phyloP scores from a whole-genome alignment of 2,113 vertebrate genomes.

The Sapajus apella region DNA sequence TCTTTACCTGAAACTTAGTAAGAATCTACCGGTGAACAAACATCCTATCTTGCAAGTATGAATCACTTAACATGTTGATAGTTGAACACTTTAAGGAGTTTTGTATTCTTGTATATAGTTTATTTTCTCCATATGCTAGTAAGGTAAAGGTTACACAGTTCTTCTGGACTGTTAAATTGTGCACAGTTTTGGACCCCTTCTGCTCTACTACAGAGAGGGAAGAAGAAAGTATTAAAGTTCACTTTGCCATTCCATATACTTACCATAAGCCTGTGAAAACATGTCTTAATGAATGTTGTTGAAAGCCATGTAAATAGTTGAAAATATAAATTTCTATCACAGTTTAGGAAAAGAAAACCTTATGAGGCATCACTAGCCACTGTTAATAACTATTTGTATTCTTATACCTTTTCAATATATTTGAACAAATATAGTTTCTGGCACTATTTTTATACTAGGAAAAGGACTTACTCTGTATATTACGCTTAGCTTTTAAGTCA shows the following conservation, averaged over 20 bases:
- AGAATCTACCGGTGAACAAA: neutral
- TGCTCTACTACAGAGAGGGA: neutral
- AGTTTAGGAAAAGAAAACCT: constrained; percentile 73
- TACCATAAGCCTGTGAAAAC: constrained; percentile 58
- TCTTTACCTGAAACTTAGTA: neutral
- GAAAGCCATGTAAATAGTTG: constrained; percentile 83
- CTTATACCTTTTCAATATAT: constrained; percentile 80
- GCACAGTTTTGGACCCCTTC: neutral
- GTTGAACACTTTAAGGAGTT: neutral
- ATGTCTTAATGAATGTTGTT: constrained; percentile 77
- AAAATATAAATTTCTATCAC: constrained; percentile 78
- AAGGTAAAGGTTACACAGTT: neutral
- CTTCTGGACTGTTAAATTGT: neutral
- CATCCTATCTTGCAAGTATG: neutral
- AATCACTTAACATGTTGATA: neutral
- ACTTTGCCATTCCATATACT: neutral
- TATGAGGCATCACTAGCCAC: constrained; percentile 79
- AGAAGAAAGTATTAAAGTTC: constrained; percentile 2
- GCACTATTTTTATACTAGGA: constrained; percentile 87
- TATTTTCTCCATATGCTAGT: neutral
- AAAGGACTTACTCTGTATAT: constrained; percentile 80
- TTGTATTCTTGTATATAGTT: neutral
- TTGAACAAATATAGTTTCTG: constrained; percentile 86
- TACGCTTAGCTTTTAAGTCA: constrained; percentile 73
- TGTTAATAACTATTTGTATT: constrained; percentile 82